Base-by-base conservation (phyloP, 2,797 vertebrate genomes). In the Lepidocolaptes lacrymiger region DNA sequence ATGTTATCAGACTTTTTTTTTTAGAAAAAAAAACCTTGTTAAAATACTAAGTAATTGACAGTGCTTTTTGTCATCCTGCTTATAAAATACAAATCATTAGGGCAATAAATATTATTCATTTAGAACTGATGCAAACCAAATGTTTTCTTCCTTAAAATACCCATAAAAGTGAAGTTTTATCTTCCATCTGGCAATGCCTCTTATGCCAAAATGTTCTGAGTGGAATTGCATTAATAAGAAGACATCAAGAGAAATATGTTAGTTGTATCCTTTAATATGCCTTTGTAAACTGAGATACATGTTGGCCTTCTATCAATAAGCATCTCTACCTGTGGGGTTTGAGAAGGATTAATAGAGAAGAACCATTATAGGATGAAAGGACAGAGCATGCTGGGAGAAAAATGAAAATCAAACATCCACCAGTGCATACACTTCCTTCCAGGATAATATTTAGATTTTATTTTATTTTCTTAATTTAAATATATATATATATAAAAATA, bases 331-430 rank as follows among this genome's bases (percentile, higher is more conserved):
- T 98, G 97, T 51, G 55, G 92, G 95, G 95, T 97, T 97, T 90
- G 91, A 97, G 96, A 97, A 94, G 96, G 97, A 98, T 98, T 98
- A 98, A 96, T 95, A 56, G 66, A 97, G 95, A 95, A 97, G 97
- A 97, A 95, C 96, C 87, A 97, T 98, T 97, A 97, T 85, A 68
- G 95, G 97, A 98, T 98, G 96, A 98, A 98, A 98, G 97, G 94
- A 66, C 93, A 90, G 89, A 88, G 95, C 97, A 86, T 95, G 96
- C 98, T 98, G 98, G 95, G 97, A 97, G 96, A 97, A 97, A 97
- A 97, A 98, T 97, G 97, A 97, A 95, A 98, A 98, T 98, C 97
- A 98, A 98, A 98, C 96, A 94, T 90, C 91, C 88, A 96, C 95
- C 96, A 88, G 26, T 91, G 92, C 97, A 96, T 96, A 96, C 90